Conservation (phyloP, 2,888 invertebrate genomes). For the Ramazzottius varieornatus region DNA sequence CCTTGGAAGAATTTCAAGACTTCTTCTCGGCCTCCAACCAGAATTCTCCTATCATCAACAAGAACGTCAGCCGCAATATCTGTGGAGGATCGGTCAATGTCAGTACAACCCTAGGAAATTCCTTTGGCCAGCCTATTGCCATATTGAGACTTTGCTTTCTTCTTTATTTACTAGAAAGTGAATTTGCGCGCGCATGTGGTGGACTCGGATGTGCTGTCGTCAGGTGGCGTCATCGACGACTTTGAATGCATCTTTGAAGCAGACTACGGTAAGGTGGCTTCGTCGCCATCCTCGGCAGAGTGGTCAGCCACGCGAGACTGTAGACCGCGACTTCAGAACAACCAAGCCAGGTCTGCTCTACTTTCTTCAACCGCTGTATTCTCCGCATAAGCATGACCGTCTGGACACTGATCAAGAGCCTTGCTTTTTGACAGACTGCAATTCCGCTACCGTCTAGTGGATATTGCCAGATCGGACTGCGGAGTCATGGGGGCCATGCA, state of each 20-base stretch:
- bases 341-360: not conserved
- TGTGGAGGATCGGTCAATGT: constrained; percentile 2
- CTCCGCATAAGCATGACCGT: too few relatives aligned
- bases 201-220: not conserved
- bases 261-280: not conserved
- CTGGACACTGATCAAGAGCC: not conserved
- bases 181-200: not conserved
- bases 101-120: not conserved
- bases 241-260: not conserved
- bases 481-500: not conserved
- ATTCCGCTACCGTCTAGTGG: not conserved
- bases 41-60: not conserved
- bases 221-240: not conserved
- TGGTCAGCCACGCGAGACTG: not conserved
- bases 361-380: too few relatives aligned
- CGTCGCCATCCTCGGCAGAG: not conserved
- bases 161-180: not conserved
- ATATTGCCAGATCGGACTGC: not conserved
- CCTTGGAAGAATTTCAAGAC: not conserved
- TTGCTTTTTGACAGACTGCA: not conserved
- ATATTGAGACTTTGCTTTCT: not conserved
- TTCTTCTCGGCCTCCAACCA: not conserved
- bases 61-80: not conserved
- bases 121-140: not conserved
- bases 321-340: not conserved